Base-by-base conservation (phyloP, 1,140 invertebrate species). In the Drosophila leontia region DNA sequence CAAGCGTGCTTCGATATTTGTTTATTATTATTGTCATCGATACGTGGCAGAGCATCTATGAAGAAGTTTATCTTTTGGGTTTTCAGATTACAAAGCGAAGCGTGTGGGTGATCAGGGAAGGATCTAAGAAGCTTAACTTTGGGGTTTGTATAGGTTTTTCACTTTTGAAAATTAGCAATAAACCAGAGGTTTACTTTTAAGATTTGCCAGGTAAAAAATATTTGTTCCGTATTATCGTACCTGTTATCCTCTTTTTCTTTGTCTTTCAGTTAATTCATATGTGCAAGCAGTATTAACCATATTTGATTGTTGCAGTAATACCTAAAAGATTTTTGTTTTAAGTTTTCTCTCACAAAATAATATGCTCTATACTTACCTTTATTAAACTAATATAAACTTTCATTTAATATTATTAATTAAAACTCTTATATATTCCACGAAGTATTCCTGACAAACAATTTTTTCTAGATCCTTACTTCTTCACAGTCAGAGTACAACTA, bases 11-110 rank as follows among this genome's bases (percentile, higher is more conserved):
- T 42, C n/a, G 35, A 9, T 58, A 56, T 58, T 68, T 60, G 39
- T 69, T 75, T 74, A 41, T 77, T 69, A 51, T 51, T 51, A 17
- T 77, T 47, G 23, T 19, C 8, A 12, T 8, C 15, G 42, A 57
- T 50, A 50, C 75, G 75, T 78, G 75, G 50, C 42, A 32, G 15
- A 35, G 75, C 75, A 78, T 78, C 32, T 15, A 32, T n/a, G 1
- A 11, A 26, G 45, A 34, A 50, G 68, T 59, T 72, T 72, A 72
- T 23, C 12, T 60, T 60, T 35, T 41, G 12, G 19, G 6, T 17
- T 47, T 50, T 15, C 0, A 26, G 44, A 15, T 39, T 39, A 32
- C 8, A 34, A 26, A 34, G 13, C 15, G 15, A 50, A 67, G 17
- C 15, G 26, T 50, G 61, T 23, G 34, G 61, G 13, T 17, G 13